Conservation (phyloP, 35 echinoderm and acorn worm species). For the Acanthaster planci region DNA sequence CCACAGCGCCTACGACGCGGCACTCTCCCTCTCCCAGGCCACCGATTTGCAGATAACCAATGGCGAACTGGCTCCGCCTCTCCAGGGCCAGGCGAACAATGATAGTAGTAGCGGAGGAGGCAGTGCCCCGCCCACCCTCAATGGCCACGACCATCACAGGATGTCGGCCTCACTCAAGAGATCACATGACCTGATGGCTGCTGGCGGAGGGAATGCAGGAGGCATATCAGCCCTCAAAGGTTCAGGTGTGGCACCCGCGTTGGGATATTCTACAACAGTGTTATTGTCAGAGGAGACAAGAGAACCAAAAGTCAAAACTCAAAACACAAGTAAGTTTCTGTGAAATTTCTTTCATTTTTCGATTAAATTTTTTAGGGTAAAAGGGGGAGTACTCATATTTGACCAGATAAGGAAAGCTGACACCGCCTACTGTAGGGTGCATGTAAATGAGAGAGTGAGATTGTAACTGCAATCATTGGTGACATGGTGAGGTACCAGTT, state of each 20-base stretch:
- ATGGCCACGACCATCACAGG: neutral
- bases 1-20: slow-evolving; percentile 17
- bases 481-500: no score
- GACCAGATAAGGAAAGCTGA: no score
- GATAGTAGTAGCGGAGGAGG: no score
- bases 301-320: slow-evolving; percentile 1
- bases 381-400: no score
- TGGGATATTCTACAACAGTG: neutral
- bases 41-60: slow-evolving; percentile 1
- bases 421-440: no score
- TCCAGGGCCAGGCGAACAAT: neutral
- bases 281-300: neutral
- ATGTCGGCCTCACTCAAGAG: slow-evolving; percentile 18
- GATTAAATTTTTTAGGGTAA: no score
- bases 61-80: neutral
- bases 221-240: neutral
- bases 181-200: slow-evolving; percentile 17
- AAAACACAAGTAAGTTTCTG: slow-evolving; percentile 3
- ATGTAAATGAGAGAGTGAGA: no score
- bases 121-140: neutral
- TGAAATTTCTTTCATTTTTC: neutral
- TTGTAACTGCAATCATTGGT: no score
- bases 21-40: neutral
- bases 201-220: neutral
- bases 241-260: neutral